Evolutionary conservation across 2,113 vertebrate genomes (phyloP).

Genomic region (Herpailurus yagouaroundi): DNA sequence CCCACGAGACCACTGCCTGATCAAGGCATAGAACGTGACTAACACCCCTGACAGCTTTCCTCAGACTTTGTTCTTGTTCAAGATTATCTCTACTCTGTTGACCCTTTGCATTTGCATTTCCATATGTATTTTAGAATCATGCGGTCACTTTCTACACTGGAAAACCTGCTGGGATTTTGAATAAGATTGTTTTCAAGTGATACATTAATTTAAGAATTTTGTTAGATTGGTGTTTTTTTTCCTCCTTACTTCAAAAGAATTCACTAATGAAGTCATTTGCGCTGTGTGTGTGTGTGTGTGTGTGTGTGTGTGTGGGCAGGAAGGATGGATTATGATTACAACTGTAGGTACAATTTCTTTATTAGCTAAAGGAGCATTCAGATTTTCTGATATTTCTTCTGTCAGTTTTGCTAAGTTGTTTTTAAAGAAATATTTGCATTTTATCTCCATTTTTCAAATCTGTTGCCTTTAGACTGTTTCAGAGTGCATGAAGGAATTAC

Average conservation of each 20-base stretch:
- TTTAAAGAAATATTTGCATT: not conserved
- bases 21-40: accelerated
- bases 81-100: not conserved
- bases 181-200: not conserved
- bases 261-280: not conserved
- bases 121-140: not conserved
- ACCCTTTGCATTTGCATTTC: not conserved
- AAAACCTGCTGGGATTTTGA: not conserved
- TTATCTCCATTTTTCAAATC: not conserved
- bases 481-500: not conserved
- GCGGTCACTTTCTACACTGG: not conserved
- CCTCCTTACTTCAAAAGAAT: not conserved
- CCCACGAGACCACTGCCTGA: not conserved
- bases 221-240: not conserved
- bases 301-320: not conserved
- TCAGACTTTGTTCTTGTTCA: not conserved
- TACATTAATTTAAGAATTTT: not conserved
- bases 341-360: not conserved
- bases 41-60: not conserved
- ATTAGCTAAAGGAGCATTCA: not conserved
- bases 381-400: not conserved
- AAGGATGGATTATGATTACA: not conserved
- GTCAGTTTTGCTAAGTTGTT: not conserved
- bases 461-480: not conserved
- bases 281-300: not conserved